A percentile compares a stretch with the other conserved stretches of the same genome.
These are phyloP conservation scores for Cheilosia grossa DNA, from an alignment of 2,888 invertebrate species.

Conservation along the genomic window DNA sequence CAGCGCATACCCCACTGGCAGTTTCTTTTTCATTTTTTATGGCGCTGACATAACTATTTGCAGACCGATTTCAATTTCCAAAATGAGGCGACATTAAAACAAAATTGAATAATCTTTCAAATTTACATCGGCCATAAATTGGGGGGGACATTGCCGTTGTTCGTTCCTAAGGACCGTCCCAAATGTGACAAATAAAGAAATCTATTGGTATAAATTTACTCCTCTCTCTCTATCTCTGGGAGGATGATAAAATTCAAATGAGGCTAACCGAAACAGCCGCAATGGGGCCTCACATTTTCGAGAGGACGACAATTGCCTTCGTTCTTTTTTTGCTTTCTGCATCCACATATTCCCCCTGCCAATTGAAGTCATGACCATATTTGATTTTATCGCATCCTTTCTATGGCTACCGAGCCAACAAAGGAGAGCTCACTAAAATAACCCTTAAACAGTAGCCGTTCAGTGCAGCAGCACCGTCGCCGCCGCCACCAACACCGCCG, in stretches of 20 bases:
- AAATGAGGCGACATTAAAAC: slow-evolving; percentile 12
- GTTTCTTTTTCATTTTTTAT: not conserved
- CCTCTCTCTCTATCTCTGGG: slow-evolving; percentile 26
- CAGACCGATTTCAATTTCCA: slow-evolving; percentile 35
- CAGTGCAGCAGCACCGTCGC: not conserved
- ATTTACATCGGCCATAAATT: slow-evolving; percentile 41
- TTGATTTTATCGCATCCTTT: slow-evolving; percentile 67
- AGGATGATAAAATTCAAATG: slow-evolving; percentile 70
- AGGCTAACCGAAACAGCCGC: slow-evolving; percentile 75
- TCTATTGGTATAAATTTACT: slow-evolving; percentile 60
- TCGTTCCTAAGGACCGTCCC: slow-evolving; percentile 30
- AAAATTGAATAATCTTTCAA: not conserved
- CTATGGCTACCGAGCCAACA: slow-evolving; percentile 52
- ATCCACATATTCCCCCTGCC: slow-evolving; percentile 22
- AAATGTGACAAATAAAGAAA: slow-evolving; percentile 70
- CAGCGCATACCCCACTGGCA: too few relatives aligned
- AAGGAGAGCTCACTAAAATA: slow-evolving; percentile 62
- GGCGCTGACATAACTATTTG: slow-evolving; percentile 25
- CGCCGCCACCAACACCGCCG: not conserved
- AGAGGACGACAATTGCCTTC: slow-evolving; percentile 22
- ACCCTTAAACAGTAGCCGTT: slow-evolving; percentile 57
- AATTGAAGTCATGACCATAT: slow-evolving; percentile 69
- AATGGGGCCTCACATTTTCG: slow-evolving; percentile 67
- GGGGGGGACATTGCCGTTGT: slow-evolving; percentile 7
- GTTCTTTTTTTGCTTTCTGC: not conserved